Percentiles rank a stretch among this genome's conserved stretches.
These are phyloP conservation scores for Seira musarum DNA, from an alignment of 2,888 invertebrate species.

Conservation along the genomic window DNA sequence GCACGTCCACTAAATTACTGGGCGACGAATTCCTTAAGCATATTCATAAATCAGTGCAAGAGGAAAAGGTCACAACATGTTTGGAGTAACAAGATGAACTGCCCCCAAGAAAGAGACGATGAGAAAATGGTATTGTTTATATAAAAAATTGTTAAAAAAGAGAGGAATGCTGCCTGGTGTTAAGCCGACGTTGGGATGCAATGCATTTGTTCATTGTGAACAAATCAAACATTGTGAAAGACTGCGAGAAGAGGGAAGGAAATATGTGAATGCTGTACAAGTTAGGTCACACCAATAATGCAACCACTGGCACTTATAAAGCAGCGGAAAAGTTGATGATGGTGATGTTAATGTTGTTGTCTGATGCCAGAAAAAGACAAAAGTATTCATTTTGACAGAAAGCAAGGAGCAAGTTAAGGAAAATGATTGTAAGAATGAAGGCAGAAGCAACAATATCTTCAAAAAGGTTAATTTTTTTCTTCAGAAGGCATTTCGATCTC, in stretches of 20 bases:
- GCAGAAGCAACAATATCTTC: constrained; percentile 25
- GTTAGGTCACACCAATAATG: constrained; percentile 38
- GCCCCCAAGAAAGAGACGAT: constrained; percentile 49
- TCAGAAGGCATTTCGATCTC: constrained; percentile 42
- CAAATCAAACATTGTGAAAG: constrained; percentile 45
- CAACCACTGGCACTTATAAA: constrained; percentile 18
- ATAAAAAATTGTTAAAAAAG: too few species aligned
- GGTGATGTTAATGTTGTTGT: too few species aligned
- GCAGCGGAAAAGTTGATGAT: too few species aligned
- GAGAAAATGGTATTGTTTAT: constrained; percentile 23
- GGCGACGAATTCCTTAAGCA: constrained; percentile 70
- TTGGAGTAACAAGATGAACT: constrained; percentile 39
- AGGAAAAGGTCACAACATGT: constrained; percentile 69
- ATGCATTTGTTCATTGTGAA: constrained; percentile 32
- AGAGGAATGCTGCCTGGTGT: neutral
- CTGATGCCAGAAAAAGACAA: constrained; percentile 26
- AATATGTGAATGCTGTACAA: constrained; percentile 25
- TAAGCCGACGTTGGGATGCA: constrained; percentile 30
- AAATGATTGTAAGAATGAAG: constrained; percentile 44
- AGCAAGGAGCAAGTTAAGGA: constrained; percentile 2
- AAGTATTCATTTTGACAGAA: constrained; percentile 30
- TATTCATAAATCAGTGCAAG: constrained; percentile 69
- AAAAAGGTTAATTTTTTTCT: constrained; percentile 55
- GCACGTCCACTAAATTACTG: constrained; percentile 70
- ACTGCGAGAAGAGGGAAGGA: too few species aligned